A percentile compares a stretch with the other conserved stretches of the same genome.
Conservation (phyloP, 2,113 vertebrate genomes). For the Brachypodius melanocephalos region DNA sequence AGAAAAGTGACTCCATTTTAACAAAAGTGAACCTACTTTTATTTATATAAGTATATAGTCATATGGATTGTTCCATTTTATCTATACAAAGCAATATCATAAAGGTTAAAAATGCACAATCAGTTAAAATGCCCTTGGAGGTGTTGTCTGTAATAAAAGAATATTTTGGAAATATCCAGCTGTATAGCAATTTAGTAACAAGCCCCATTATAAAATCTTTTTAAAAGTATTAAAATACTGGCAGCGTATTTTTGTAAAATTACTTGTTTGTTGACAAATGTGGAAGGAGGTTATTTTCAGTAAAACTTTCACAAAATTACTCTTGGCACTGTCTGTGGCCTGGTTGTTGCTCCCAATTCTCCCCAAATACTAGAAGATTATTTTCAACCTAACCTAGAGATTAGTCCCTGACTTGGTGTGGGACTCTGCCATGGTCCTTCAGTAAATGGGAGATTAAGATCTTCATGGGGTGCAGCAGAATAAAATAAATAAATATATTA, state of each 20-base stretch:
- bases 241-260: conserved; percentile 7
- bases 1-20: conserved; percentile 58
- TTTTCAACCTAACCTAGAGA: not conserved
- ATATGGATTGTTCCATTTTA: conserved; percentile 56
- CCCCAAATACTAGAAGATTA: not conserved
- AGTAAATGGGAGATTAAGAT: not conserved
- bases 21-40: conserved; percentile 27
- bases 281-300: not conserved
- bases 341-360: not conserved
- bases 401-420: not conserved
- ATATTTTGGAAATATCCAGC: conserved; percentile 43
- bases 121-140: conserved; percentile 37
- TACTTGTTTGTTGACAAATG: conserved; percentile 22
- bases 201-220: conserved; percentile 11
- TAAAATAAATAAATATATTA: not conserved
- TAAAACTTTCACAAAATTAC: not conserved
- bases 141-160: not conserved
- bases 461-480: not conserved
- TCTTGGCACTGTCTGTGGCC: not conserved
- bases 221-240: not conserved
- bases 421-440: not conserved
- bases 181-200: not conserved
- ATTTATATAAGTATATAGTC: conserved; percentile 12
- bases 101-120: conserved; percentile 55
- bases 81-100: conserved; percentile 44